phyloP scores from a whole-genome alignment of 1,140 invertebrate species.

The Diploscapter pachys region DNA sequence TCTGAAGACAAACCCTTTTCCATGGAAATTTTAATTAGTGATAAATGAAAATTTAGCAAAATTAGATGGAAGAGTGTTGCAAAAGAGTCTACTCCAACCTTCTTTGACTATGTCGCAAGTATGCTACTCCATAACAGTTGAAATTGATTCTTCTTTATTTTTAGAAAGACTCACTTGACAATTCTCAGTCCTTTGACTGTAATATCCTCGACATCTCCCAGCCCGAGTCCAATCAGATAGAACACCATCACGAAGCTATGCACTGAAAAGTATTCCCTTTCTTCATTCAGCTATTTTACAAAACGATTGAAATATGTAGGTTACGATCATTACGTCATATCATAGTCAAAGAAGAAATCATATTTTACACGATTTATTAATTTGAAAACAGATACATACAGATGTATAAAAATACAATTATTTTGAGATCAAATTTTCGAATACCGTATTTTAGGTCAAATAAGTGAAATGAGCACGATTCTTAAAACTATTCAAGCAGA shows the following conservation, averaged over 20 bases:
- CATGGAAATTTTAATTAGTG: not conserved
- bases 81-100: constrained; percentile 11
- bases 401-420: not conserved
- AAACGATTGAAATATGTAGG: not conserved
- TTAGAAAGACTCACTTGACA: constrained; percentile 66
- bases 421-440: too few species aligned
- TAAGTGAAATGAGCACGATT: not conserved
- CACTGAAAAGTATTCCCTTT: not conserved
- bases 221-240: constrained; percentile 88
- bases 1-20: constrained; percentile 3
- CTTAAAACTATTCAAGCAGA: not conserved
- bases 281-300: not conserved
- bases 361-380: not conserved
- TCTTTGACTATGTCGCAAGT: constrained; percentile 24
- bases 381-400: not conserved
- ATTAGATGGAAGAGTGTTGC: not conserved
- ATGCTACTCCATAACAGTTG: not conserved
- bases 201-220: constrained; percentile 91
- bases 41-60: not conserved
- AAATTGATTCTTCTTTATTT: constrained; percentile 63
- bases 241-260: constrained; percentile 69
- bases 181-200: constrained; percentile 93
- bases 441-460: not conserved
- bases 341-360: not conserved
- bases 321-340: not conserved